Evolutionary conservation across 1,140 invertebrate genomes (phyloP), one percentile per base, ranked within the genome.

Genomic region (Meloidogyne floridensis): DNA sequence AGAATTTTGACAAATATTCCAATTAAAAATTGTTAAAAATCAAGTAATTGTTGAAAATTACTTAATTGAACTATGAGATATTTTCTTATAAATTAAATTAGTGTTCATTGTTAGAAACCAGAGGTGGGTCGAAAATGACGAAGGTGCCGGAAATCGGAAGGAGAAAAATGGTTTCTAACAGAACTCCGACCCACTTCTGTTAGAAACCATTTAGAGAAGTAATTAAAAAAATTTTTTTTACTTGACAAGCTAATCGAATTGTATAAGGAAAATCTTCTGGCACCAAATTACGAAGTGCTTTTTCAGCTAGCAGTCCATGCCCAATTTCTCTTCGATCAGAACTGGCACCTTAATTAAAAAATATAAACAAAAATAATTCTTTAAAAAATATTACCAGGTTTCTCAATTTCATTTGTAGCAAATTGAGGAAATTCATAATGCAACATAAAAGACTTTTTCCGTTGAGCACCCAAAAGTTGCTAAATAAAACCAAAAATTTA

Each of bases 221-320:
- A 32, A 32, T 32, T 32, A 32, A 32, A 2, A 32, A 32, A 32
- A 32, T 32, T 32, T 32, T 32, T 32, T 10, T 4, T 53, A 87
- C 87, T 72, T 90, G 88, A 53, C 84, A 86, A 76, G 86, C 87
- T 5, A 90, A 56, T 13, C 88, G 75, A 43, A 90, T 72, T 47
- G 78, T 94, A 0, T 96, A 95, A 90, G 95, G 95, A 91, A 93
- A 95, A 91, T 95, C 93, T 80, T 93, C 91, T 2, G 96, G 92
- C 51, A 92, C 91, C 9, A 96, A 92, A 56, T 96, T 93, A 85
- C 93, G 90, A 71, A 99, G 90, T 0, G 93, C 95, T 88, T 94
- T 94, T 92, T 99, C 97, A 0, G 97, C 97, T 78, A 99, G 92
- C 20, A 96, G 95, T 20, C 97, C 97, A 92, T 99, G 97, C 0